Evolutionary conservation across 2,888 invertebrate genomes (phyloP), one percentile per base, ranked within the genome.

Genomic region (Podotricha telesiphe): DNA sequence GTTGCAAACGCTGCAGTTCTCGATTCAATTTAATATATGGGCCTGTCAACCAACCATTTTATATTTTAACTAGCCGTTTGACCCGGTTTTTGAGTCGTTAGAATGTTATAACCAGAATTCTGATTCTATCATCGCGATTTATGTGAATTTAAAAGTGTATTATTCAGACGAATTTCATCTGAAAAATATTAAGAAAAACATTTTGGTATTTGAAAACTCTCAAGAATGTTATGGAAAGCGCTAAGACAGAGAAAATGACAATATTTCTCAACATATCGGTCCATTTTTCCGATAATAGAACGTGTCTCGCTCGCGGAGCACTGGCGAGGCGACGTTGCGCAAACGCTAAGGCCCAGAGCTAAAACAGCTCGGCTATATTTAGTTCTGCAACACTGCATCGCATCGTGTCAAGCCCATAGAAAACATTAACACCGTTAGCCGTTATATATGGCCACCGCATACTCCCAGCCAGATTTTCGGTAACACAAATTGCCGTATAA

Each of bases 401-500:
- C 77, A 82, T 79, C 83, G 83, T 84, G 83, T 83, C 85, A 80
- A 81, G 84, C 80, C 88, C 86, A 87, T 91, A 89, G 85, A 86
- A 86, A 87, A 89, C 91, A 88, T 89, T 88, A 87, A 84, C 86
- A 78, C 83, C 80, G 84, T 80, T 80, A 81, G 79, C 80, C 78
- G 78, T 82, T 87, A 87, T 91, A 90, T 89, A 91, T 85, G 85
- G 89, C 81, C 77, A 89, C 91, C 92, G 88, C 91, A 91, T 83
- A 89, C 83, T 78, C 79, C 76, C 84, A 82, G 89, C 91, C 92
- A 89, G 91, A 90, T 91, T 91, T 92, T 91, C 91, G 86, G 87
- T 88, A 86, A 86, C 90, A 87, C 90, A 91, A 91, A 92, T 91
- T 89, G 91, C 84, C 85, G 89, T 89, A 90, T 91, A 89, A 92